Evolutionary conservation across 2,113 vertebrate species (phyloP).

Genomic region (Rissa tridactyla): DNA sequence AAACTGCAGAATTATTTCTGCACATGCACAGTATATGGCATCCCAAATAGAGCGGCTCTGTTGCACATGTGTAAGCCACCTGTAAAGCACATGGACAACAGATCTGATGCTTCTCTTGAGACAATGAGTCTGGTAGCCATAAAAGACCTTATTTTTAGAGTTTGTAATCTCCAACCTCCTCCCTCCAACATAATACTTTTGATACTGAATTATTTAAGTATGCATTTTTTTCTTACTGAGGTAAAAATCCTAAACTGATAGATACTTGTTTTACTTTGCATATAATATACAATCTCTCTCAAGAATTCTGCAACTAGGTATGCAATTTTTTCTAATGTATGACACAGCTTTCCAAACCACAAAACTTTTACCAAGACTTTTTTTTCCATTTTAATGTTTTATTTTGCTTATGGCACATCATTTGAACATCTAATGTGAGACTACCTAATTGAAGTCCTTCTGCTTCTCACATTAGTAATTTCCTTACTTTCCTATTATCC

Average conservation of each 20-base stretch:
- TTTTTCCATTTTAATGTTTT: not conserved
- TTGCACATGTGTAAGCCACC: not conserved
- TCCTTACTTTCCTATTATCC: not conserved
- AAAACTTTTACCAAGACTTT: not conserved
- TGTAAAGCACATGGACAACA: not conserved
- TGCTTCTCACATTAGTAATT: not conserved
- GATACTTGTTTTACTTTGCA: not conserved
- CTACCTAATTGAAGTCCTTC: not conserved
- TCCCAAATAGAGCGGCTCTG: not conserved
- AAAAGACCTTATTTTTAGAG: not conserved
- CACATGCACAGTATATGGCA: not conserved
- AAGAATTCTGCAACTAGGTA: not conserved
- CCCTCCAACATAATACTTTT: not conserved
- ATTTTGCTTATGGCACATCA: not conserved
- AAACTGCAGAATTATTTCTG: not conserved
- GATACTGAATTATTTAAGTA: not conserved
- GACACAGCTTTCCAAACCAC: not conserved
- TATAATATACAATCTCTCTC: not conserved
- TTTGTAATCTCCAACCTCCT: not conserved
- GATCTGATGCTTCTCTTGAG: not conserved
- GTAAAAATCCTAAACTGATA: not conserved
- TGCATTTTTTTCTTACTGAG: fast-evolving
- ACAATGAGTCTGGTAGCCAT: not conserved
- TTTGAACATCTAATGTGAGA: not conserved
- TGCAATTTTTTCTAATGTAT: not conserved